These are phyloP conservation scores for Enchytraeus crypticus DNA, from an alignment of 2,888 invertebrate species.

Conservation along the genomic window DNA sequence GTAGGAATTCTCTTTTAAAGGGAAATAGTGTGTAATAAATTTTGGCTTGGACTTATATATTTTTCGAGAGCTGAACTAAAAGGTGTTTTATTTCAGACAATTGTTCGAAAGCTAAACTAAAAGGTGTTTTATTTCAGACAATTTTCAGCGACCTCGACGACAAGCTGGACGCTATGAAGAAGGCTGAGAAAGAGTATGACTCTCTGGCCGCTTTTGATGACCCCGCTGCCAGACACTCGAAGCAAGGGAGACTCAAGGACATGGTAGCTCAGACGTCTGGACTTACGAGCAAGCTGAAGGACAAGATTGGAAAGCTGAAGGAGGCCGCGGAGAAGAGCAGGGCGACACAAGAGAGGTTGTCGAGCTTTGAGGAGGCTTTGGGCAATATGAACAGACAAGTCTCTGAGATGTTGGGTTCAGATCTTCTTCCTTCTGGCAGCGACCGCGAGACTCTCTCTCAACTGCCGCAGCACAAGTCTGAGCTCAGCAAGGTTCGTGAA, in stretches of 20 bases:
- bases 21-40: too few species aligned
- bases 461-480: neutral
- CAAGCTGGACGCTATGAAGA: neutral
- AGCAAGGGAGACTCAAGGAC: neutral
- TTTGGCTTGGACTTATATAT: too few species aligned
- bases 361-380: conserved; percentile 33
- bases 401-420: conserved; percentile 30
- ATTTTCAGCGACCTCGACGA: conserved; percentile 1
- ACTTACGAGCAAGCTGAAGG: conserved; percentile 33
- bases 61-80: too few species aligned
- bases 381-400: conserved; percentile 39
- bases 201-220: neutral
- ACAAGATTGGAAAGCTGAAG: conserved; percentile 30
- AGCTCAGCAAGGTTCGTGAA: conserved; percentile 5
- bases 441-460: neutral
- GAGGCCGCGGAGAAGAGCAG: conserved; percentile 35
- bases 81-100: too few species aligned
- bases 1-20: too few species aligned
- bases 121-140: conserved; percentile 2
- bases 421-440: neutral
- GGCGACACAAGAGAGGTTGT: conserved; percentile 35
- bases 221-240: neutral
- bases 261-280: conserved; percentile 29
- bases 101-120: too few species aligned
- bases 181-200: neutral